These are phyloP conservation scores for Ochropleura plecta DNA, from an alignment of 2,888 invertebrate species.

Conservation along the genomic window DNA sequence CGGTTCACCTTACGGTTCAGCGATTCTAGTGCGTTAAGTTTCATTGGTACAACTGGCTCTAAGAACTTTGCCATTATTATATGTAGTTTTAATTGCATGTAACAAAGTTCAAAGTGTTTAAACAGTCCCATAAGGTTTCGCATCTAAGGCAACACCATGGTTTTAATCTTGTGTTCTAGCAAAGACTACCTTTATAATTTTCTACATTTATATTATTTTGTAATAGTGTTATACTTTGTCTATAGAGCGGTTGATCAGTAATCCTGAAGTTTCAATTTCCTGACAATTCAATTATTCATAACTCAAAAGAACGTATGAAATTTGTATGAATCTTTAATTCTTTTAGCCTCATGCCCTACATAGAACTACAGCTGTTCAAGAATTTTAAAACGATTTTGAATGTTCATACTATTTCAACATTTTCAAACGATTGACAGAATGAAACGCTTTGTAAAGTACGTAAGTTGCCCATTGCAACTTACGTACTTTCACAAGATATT, in stretches of 20 bases:
- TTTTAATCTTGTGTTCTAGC: neutral
- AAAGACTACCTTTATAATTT: neutral
- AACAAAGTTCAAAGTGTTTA: neutral
- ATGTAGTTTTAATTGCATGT: neutral
- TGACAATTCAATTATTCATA: neutral
- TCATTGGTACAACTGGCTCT: neutral
- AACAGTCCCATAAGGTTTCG: neutral
- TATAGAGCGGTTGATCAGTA: neutral
- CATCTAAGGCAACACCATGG: neutral
- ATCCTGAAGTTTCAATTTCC: neutral
- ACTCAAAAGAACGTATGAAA: no score
- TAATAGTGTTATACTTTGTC: neutral
- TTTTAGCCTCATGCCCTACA: neutral
- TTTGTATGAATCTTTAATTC: neutral
- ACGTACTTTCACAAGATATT: no score
- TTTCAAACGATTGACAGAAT: neutral
- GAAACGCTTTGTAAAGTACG: no score
- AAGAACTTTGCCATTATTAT: neutral
- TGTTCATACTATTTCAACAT: neutral
- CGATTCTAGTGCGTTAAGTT: neutral
- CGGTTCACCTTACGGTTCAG: no score
- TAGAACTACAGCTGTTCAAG: neutral
- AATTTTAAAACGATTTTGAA: neutral
- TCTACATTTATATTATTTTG: neutral
- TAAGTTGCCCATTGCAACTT: no score